These are phyloP conservation scores for Xestia rhomboidea DNA, from an alignment of 2,888 invertebrate genomes.

Conservation along the genomic window DNA sequence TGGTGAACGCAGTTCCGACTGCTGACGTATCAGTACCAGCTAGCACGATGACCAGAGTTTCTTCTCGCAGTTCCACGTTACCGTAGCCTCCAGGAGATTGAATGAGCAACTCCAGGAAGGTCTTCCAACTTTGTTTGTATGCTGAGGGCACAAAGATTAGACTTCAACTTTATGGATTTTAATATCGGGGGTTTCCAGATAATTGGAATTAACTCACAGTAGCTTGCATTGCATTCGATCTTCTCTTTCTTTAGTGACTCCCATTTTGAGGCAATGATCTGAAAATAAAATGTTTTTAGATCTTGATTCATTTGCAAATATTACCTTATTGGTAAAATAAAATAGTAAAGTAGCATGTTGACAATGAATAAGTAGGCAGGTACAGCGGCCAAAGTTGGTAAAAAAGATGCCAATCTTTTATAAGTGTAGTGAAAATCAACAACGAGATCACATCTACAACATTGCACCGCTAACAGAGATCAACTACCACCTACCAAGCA, in stretches of 20 bases:
- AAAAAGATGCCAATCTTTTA: background rate
- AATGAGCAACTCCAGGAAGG: constrained; percentile 75
- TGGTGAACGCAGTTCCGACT: constrained; percentile 70
- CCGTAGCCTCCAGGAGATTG: constrained; percentile 67
- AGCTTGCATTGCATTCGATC: background rate
- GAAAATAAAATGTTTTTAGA: background rate
- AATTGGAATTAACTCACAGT: constrained; percentile 12
- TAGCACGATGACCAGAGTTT: constrained; percentile 72
- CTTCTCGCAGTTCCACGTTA: constrained; percentile 73
- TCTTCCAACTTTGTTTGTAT: constrained; percentile 47
- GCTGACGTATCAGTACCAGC: constrained; percentile 81
- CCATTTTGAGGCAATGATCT: constrained; percentile 35
- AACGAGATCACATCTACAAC: background rate
- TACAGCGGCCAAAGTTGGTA: no score
- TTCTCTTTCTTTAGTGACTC: constrained; percentile 8
- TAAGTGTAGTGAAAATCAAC: background rate
- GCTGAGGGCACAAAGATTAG: background rate
- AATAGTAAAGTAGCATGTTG: background rate
- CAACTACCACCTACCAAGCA: background rate
- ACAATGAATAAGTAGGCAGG: background rate
- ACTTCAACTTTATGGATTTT: background rate
- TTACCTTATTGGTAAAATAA: background rate
- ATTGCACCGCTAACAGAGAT: background rate
- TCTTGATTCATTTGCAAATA: background rate
- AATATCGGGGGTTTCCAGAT: background rate